Evolutionary conservation across 2,888 invertebrate genomes (phyloP), one percentile per base, ranked within the genome.

Genomic region (Epinotia bilunana): DNA sequence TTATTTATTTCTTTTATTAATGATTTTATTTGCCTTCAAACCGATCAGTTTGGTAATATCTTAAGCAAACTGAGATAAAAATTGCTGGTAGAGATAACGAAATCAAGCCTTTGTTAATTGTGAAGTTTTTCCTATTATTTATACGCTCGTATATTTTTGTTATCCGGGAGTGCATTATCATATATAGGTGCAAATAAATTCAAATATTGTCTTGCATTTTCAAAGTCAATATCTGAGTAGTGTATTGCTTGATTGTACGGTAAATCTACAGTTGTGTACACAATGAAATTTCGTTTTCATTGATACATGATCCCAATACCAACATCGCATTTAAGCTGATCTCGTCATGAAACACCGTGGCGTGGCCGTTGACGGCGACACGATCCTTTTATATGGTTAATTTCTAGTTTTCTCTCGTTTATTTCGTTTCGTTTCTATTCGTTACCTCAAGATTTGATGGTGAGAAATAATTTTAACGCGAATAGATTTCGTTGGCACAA

Each of bases 241-340:
- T 55, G 72, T 76, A 72, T 81, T 79, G 81, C 80, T 78, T 11
- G 60, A 72, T 65, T 72, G 63, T 78, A 81, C 81, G 84, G 83
- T 84, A 80, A 79, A 82, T 77, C 78, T 79, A 81, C 83, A 81
- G 83, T 81, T 82, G 72, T 67, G 78, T 77, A 78, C 82, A 84
- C 84, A 83, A 83, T 84, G 79, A 80, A 77, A 79, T 82, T 83
- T 85, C 80, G 78, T 82, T 85, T 85, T 84, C 83, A 81, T 81
- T 83, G 83, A 84, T 82, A 77, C 68, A 73, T 71, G 77, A 76
- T 75, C 77, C 74, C 69, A 75, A 72, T 75, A 73, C 74, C 77
- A 67, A 76, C 65, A 69, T 73, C 46, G 72, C 67, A 33, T 18
- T 72, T 72, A 75, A 75, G 61, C 11, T 67, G 72, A 75, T 75